Evolutionary conservation across 1,140 invertebrate species (phyloP).

Genomic region (Teleopsis dalmanni): DNA sequence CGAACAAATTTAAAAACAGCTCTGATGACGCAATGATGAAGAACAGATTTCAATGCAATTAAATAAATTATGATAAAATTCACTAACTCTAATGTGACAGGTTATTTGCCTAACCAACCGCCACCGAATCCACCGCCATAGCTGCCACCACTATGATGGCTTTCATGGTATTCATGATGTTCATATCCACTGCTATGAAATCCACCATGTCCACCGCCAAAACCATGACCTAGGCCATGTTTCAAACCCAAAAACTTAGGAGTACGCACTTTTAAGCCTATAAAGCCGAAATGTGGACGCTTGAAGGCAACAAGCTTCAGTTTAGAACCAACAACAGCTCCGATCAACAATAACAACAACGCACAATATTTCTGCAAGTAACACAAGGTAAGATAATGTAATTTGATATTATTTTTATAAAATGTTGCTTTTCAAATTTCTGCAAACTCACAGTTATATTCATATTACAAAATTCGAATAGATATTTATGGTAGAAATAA

Average conservation of each 20-base stretch:
- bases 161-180: conserved; percentile 27
- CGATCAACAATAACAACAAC: conserved; percentile 15
- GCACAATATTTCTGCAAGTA: conserved; percentile 14
- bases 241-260: conserved; percentile 29
- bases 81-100: too few species aligned
- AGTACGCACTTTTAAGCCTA: conserved; percentile 23
- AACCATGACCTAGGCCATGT: conserved; percentile 14
- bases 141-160: conserved; percentile 23
- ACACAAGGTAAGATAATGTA: background rate
- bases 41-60: background rate
- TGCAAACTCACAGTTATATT: conserved; percentile 14
- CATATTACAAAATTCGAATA: too few species aligned
- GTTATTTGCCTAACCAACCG: conserved; percentile 26
- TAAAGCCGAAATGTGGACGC: conserved; percentile 27
- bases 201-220: conserved; percentile 16
- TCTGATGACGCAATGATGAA: too few species aligned
- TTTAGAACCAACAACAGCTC: conserved; percentile 18
- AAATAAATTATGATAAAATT: conserved; percentile 3
- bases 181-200: conserved; percentile 24
- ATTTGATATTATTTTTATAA: conserved; percentile 5
- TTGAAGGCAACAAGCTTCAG: conserved; percentile 30
- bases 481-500: too few species aligned
- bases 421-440: conserved; percentile 11
- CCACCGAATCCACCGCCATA: conserved; percentile 14
- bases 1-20: too few species aligned